These are phyloP conservation scores for Nomada fucata DNA, from an alignment of 2,888 invertebrate genomes.

Conservation along the genomic window DNA sequence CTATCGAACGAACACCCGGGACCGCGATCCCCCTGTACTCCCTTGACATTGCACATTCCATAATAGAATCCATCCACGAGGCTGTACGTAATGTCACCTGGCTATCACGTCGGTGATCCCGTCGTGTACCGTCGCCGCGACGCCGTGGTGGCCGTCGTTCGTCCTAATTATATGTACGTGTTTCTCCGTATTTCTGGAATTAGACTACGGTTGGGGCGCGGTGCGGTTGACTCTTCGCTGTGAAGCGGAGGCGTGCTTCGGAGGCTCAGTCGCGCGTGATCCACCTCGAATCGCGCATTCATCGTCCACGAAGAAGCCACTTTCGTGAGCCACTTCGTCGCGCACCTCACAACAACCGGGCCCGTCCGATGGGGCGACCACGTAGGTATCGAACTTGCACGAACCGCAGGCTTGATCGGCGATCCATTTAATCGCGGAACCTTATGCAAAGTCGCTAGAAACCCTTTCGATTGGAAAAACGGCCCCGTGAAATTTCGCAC, in stretches of 20 bases:
- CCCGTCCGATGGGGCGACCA: constrained; percentile 64
- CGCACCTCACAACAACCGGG: constrained; percentile 20
- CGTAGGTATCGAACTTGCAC: constrained; percentile 50
- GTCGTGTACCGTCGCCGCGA: constrained; percentile 42
- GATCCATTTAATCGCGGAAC: constrained; percentile 2
- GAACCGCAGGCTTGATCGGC: constrained; percentile 28
- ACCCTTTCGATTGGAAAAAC: too few species aligned
- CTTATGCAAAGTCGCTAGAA: neutral
- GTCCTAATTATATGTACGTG: constrained; percentile 81
- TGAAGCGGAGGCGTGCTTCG: constrained; percentile 70
- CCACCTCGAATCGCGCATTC: constrained; percentile 72
- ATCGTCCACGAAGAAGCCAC: constrained; percentile 25
- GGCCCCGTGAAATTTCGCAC: neutral
- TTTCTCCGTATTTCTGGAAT: constrained; percentile 84
- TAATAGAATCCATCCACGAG: constrained; percentile 21
- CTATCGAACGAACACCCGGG: too few species aligned
- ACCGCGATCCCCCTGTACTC: neutral
- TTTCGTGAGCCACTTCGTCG: constrained; percentile 33
- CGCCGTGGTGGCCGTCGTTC: constrained; percentile 69
- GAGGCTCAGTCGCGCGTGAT: constrained; percentile 81
- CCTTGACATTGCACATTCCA: constrained; percentile 47
- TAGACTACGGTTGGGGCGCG: constrained; percentile 77
- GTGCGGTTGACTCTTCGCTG: constrained; percentile 67
- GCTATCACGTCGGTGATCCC: constrained; percentile 4
- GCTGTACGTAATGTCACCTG: neutral